Conservation (phyloP, 2,797 vertebrate species). For the Gallinago nigripennis region DNA sequence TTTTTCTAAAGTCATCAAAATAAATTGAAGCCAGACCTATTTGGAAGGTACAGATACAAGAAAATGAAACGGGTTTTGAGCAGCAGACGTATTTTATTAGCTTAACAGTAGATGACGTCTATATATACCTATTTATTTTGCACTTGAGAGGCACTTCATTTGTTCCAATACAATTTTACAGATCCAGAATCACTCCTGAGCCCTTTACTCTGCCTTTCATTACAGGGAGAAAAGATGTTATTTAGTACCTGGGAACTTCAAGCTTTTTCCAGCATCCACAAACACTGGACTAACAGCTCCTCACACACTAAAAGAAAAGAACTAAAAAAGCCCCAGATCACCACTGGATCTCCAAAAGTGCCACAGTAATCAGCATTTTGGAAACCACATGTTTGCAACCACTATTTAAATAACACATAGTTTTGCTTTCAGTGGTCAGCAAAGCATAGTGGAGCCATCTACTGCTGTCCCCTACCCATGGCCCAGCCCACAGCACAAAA, state of each 20-base stretch:
- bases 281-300: not conserved
- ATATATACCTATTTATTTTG: not conserved
- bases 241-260: not conserved
- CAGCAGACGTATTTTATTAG: not conserved
- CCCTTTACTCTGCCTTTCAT: not conserved
- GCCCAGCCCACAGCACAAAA: not conserved
- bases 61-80: not conserved
- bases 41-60: not conserved
- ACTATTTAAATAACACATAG: not conserved
- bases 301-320: not conserved
- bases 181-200: not conserved
- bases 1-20: slow-evolving; percentile 2
- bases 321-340: not conserved
- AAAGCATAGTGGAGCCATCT: accelerated
- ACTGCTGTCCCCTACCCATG: not conserved
- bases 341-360: not conserved
- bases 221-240: not conserved
- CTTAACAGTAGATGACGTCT: not conserved
- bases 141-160: not conserved
- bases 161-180: not conserved
- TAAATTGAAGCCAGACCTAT: slow-evolving; percentile 8
- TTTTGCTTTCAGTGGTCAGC: not conserved
- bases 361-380: not conserved
- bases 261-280: not conserved
- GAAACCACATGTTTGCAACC: not conserved